Evolutionary conservation across 1,140 invertebrate species (phyloP), one percentile per base, ranked within the genome.

Genomic region (Aphis craccivora): DNA sequence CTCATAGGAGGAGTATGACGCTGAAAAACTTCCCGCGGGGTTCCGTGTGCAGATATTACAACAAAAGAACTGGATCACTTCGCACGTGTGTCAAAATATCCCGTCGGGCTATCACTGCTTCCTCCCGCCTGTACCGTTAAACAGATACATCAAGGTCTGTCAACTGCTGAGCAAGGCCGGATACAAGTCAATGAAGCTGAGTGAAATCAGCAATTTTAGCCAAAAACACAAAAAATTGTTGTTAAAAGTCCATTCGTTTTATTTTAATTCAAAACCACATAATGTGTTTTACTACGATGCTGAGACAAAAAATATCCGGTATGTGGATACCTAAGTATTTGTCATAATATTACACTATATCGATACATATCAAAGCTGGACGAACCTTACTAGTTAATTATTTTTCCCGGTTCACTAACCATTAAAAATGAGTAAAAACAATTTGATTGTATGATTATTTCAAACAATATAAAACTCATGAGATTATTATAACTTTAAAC

Each of bases 1-100:
- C 5, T 18, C 45, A 11, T 51, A n/a, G 4, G 5, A 67, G 4
- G 3, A 30, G 30, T 4, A 3, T 6, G 18, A 67, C 0, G 18
- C n/a, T 14, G 1, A 7, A 30, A 67, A n/a, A 5, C 14, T n/a
- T 1, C 30, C 60, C 60, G 0, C 30, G 4, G 5, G 4, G 14
- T 67, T n/a, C 14, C 0, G 1, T 67, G 11, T 18, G 0, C 11
- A 18, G 30, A 30, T 18, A 45, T 0, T 23, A n/a, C 3, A 25
- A 25, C 7, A 5, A 4, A 18, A 48, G 1, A 9, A 48, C 3
- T n/a, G 30, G 25, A 14, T 0, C 3, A 22, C 43, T 23, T 37
- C 25, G 18, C 51, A 89, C 48, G 1, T 48, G 2, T 89, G 87
- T 55, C 87, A 37, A 2, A 9, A 9, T 0, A 53, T 40, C 18